Base-by-base conservation (phyloP, 2,888 invertebrate species). In the Cantharis rufa region DNA sequence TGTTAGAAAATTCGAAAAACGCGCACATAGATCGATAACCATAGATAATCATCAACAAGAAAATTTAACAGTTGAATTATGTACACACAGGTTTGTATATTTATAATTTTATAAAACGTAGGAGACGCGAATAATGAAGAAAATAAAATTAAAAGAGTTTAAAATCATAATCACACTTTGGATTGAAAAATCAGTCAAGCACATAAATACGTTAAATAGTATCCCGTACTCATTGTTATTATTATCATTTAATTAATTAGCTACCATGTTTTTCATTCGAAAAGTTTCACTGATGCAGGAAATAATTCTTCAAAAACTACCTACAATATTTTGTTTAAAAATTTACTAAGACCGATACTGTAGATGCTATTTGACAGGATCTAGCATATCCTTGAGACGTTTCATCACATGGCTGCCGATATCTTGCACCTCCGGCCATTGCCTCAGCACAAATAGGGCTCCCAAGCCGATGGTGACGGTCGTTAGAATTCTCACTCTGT, bases 341-440 rank as follows among this genome's bases (percentile, higher is more conserved):
- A 81, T 81, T 80, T 15, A 76, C 80, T 81, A 82, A 82, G 82
- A 27, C 76, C 80, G 77, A 69, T 72, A 75, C 18, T 81, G 79
- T 82, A 86, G 83, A 84, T 84, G 87, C 88, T 88, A 88, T 87
- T 88, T 88, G 78, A 87, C 88, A 72, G 88, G 88, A 84, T 94
- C 92, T 81, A 95, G 89, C 84, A 93, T 94, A 89, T 94, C 93
- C 88, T 94, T 94, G 85, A 95, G 91, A 84, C 94, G 91, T 83
- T 94, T 92, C 89, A 94, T 91, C 80, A 95, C 91, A 83, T 95
- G 95, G 81, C 94, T 93, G 16, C 95, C 95, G 81, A 95, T 92
- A 84, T 95, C 95, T 86, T 93, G 91, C 82, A 96, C 93, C 88
- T 96, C 96, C 73, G 96, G 96, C 96, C 96, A 96, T 86, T 96